Conservation (phyloP, 2,888 invertebrate species). For the Stomorhina lunata region DNA sequence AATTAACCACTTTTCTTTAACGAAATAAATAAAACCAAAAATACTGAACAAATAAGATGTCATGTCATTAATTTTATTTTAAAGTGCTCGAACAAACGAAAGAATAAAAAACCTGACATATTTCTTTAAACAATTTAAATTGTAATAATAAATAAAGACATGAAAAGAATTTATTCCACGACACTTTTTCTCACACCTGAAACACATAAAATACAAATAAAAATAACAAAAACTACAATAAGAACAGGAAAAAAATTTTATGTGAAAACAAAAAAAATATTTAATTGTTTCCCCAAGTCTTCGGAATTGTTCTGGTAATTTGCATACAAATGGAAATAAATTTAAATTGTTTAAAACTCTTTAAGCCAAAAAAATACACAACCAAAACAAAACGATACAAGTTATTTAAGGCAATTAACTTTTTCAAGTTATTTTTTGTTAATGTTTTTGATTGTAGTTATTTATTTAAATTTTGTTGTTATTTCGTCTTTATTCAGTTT, state of each 20-base stretch:
- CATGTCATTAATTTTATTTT: conserved; percentile 2
- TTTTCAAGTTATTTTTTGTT: no score
- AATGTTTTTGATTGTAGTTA: background rate
- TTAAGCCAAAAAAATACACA: background rate
- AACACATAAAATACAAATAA: background rate
- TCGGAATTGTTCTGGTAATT: conserved; percentile 1
- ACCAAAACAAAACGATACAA: background rate
- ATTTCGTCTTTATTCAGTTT: background rate
- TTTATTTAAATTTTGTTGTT: background rate
- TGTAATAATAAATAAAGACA: conserved; percentile 19
- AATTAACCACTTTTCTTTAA: no score
- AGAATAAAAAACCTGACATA: background rate
- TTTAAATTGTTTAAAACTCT: background rate
- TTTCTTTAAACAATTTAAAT: background rate
- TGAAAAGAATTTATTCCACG: background rate
- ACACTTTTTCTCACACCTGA: conserved; percentile 26
- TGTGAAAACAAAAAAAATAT: no score
- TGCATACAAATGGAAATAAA: conserved; percentile 4
- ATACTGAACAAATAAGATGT: background rate
- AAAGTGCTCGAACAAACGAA: background rate
- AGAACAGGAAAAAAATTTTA: conserved; percentile 6
- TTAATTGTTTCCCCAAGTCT: conserved; percentile 14
- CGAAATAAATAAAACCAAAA: background rate
- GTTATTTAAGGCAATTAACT: conserved; percentile 1
- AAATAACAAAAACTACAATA: background rate